Evolutionary conservation across 1,140 invertebrate genomes (phyloP).

Genomic region (Carposina sasakii): DNA sequence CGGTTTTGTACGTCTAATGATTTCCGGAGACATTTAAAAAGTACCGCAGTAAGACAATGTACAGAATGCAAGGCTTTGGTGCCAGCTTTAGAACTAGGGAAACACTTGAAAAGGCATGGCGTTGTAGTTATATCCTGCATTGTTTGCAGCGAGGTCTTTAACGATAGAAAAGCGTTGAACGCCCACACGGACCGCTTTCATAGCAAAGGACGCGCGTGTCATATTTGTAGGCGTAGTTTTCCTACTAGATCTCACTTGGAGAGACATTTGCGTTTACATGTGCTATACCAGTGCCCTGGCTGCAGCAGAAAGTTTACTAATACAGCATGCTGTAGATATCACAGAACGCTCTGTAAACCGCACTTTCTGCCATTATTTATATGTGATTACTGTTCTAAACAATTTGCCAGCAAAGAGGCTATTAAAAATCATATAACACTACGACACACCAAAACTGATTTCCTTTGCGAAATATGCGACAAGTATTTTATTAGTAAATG

Average conservation of each 20-base stretch:
- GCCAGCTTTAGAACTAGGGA: slow-evolving; percentile 1
- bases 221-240: no score
- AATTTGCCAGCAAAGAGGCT: slow-evolving; percentile 18
- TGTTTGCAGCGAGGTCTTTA: slow-evolving; percentile 19
- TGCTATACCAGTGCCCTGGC: slow-evolving; percentile 6
- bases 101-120: slow-evolving; percentile 20
- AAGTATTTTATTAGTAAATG: slow-evolving; percentile 21
- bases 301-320: slow-evolving; percentile 24
- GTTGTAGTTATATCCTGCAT: slow-evolving; percentile 12
- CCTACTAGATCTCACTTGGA: no score
- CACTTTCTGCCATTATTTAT: slow-evolving; percentile 15
- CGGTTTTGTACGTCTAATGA: slow-evolving; percentile 7
- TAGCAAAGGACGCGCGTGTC: slow-evolving; percentile 2
- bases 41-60: slow-evolving; percentile 18
- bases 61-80: slow-evolving; percentile 20
- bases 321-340: slow-evolving; percentile 20
- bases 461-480: slow-evolving; percentile 31
- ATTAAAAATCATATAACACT: slow-evolving; percentile 25
- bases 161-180: neutral
- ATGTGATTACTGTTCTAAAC: slow-evolving; percentile 30
- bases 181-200: slow-evolving; percentile 16
- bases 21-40: slow-evolving; percentile 26
- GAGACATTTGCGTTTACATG: slow-evolving; percentile 19
- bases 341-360: slow-evolving; percentile 15
- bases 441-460: slow-evolving; percentile 14